Conservation (phyloP, 2,888 invertebrate genomes). For the Cabera pusaria region DNA sequence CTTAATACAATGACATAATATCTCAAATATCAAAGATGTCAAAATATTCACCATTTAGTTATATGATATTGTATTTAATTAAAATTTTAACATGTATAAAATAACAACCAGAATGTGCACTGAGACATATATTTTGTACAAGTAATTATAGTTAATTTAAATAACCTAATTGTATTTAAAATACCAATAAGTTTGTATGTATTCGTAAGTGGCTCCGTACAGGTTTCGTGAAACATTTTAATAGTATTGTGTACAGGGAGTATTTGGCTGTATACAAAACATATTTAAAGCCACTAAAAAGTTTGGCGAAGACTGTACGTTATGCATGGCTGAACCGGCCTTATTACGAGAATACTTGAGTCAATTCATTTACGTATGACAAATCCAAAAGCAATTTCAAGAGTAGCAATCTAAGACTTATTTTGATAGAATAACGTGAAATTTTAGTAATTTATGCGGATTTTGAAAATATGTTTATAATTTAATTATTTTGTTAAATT, state of each 20-base stretch:
- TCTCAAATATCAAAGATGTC: slow-evolving; percentile 26
- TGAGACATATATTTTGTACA: slow-evolving; percentile 69
- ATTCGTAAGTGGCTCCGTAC: slow-evolving; percentile 49
- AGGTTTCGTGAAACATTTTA: too few relatives aligned
- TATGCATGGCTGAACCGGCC: slow-evolving; percentile 42
- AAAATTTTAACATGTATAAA: slow-evolving; percentile 29
- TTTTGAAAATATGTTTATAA: slow-evolving; percentile 14
- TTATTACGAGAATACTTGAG: slow-evolving; percentile 50
- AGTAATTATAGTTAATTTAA: slow-evolving; percentile 68
- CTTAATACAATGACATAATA: too few relatives aligned
- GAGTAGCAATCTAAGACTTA: slow-evolving; percentile 57
- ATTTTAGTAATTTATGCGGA: slow-evolving; percentile 32
- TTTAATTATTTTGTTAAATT: slow-evolving; percentile 28
- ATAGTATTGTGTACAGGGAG: too few relatives aligned
- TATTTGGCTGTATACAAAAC: too few relatives aligned
- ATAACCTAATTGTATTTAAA: slow-evolving; percentile 53
- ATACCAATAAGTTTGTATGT: slow-evolving; percentile 65
- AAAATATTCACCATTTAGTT: slow-evolving; percentile 34
- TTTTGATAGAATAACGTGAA: slow-evolving; percentile 50
- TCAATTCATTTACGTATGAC: slow-evolving; percentile 65
- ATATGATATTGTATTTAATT: slow-evolving; percentile 26
- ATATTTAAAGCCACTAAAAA: too few relatives aligned
- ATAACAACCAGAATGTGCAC: slow-evolving; percentile 50
- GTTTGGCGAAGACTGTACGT: slow-evolving; percentile 28
- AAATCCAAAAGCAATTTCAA: slow-evolving; percentile 69